Evolutionary conservation across 2,113 vertebrate genomes (phyloP), one percentile per base, ranked within the genome.

Genomic region (Conger conger): DNA sequence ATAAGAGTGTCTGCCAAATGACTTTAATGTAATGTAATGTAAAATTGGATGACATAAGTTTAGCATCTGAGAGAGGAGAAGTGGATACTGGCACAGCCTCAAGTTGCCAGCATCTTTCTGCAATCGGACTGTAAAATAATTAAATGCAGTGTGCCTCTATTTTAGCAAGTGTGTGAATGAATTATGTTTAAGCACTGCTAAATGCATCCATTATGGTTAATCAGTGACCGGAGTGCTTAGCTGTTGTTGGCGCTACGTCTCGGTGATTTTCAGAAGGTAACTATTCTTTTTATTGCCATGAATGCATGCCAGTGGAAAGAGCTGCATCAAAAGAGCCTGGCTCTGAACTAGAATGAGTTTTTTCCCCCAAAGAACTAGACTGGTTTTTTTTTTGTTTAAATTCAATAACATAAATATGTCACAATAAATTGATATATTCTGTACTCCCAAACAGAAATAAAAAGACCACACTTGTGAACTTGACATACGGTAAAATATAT

Each of bases 151-250:
- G 16, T 79, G 78, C 78, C 7, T 79, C 37, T 38, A 3, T 42
- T 79, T 79, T 38, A 42, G 78, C 6, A 40, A 27, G 30, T 1
- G 27, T 68, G 27, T 40, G 11, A 73, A 37, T 84, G 33, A 37
- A 30, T 40, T 35, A 40, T 20, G 57, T 57, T 54, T 18, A 78
- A 16, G n/a, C 42, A 57, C 23, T 79, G 17, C 76, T 78, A 84
- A 84, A 79, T 27, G 45, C 18, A 23, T 79, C 76, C 83, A 79
- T 84, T 84, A 60, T 60, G 27, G 76, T 84, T 79, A 79, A 84
- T 79, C 63, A 83, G 33, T 84, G 76, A 84, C 76, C 57, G 38
- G 33, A 38, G 45, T 57, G 45, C 33, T 20, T 54, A 9, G 50
- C 36, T 7, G 7, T 68, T 83, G 45, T 33, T 33, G 78, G 20